Base-by-base conservation (phyloP, 2,888 invertebrate genomes). In the Pristionchus mayeri region DNA sequence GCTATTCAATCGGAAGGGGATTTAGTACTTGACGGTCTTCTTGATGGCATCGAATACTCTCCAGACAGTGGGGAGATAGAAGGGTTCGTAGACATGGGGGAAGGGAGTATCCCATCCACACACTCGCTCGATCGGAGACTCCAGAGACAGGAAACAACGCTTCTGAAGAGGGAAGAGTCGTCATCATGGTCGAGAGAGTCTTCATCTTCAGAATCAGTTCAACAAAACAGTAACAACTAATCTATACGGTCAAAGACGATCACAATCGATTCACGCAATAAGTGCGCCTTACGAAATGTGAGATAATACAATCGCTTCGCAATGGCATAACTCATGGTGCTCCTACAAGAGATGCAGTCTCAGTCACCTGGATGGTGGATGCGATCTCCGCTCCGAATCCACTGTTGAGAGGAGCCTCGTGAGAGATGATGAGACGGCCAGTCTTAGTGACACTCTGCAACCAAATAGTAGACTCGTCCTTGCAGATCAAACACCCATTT, bases 61-160 rank as follows among this genome's bases (percentile, higher is more conserved):
- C 96, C 96, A 96, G 93, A 96, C 97, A 93, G 96, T 96, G 0
- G 99, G 99, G 89, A 99, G 93, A 94, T 98, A 99, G 94, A 98
- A 97, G 0, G 96, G 96, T 93, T 99, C 99, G 94, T 96, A 98
- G 78, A 97, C 95, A 94, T 97, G 97, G 7, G 99, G 97, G 94
- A 99, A 99, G 18, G 99, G 98, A 3, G 97, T 96, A 94, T 99
- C 99, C 95, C 97, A 97, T 18, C 99, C 98, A 37, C 97, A 95
- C 78, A 97, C 96, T 88, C 98, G 95, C 71, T 95, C 94, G 21
- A 98, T 94, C 0, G 99, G 98, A 0, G 98, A 97, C 93, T 98
- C 98, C 89, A 99, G 94, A 93, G 96, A 95, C 63, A 99, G 94
- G 94, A 99, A 99, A 93, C 98, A 99, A 91, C 96, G 95, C 92